Percentiles rank a stretch among this genome's conserved stretches.
Conservation (phyloP, 2,888 invertebrate species). For the Dioctria linearis region DNA sequence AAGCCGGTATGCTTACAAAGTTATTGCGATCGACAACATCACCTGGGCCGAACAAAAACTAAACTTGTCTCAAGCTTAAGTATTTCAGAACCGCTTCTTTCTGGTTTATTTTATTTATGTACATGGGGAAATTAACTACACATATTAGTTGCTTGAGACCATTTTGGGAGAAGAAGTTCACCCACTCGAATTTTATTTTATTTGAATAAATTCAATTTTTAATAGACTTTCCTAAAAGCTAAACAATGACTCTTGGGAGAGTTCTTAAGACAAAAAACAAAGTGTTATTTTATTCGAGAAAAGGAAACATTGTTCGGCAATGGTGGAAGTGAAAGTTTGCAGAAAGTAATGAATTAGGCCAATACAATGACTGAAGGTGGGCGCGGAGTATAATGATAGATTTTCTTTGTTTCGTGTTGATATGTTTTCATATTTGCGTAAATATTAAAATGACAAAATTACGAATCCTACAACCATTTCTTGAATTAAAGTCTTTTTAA, state of each 20-base stretch:
- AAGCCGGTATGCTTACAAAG: slow-evolving; percentile 24
- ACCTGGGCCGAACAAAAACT: slow-evolving; percentile 20
- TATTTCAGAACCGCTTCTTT: slow-evolving; percentile 25
- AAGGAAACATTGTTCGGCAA: slow-evolving; percentile 1
- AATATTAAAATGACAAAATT: no score
- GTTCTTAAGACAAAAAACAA: no score
- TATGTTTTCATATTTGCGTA: no score
- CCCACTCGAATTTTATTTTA: slow-evolving; percentile 19
- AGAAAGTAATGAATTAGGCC: no score
- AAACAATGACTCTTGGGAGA: no score
- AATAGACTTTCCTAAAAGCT: no score
- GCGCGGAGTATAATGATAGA: no score
- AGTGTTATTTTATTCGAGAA: not conserved
- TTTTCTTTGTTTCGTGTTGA: no score
- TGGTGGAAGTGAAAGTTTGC: slow-evolving; percentile 34
- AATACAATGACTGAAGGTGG: no score
- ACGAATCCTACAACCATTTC: no score
- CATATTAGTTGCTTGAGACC: slow-evolving; percentile 1
- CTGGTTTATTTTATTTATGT: not conserved
- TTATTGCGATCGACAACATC: slow-evolving; percentile 17
- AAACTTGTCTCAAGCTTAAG: not conserved
- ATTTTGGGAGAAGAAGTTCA: slow-evolving; percentile 4
- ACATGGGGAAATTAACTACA: no score
- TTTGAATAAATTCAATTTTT: not conserved
- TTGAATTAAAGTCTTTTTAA: no score